Evolutionary conservation across 1,140 invertebrate species (phyloP).

Genomic region (Drosophila arawakana): DNA sequence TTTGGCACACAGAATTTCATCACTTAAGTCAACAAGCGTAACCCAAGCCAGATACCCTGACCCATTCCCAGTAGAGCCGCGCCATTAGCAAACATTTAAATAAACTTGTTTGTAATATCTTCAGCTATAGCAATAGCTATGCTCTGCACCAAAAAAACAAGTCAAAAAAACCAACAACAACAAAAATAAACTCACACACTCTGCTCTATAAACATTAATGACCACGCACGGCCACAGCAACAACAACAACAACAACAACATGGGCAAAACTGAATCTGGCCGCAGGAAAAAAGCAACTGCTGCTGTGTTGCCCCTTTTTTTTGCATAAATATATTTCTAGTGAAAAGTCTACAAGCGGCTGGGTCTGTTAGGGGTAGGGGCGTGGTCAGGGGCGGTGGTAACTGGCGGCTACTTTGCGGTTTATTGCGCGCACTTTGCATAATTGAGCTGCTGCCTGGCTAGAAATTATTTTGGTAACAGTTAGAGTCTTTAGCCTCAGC

Average conservation of each 20-base stretch:
- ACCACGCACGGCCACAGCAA: conserved; percentile 63
- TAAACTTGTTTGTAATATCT: conserved; percentile 72
- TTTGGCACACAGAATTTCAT: conserved; percentile 69
- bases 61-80: conserved; percentile 56
- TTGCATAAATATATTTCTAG: not conserved
- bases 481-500: no score
- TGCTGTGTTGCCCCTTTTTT: conserved; percentile 13
- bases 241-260: not conserved
- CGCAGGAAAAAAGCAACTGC: conserved; percentile 30
- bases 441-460: conserved; percentile 60
- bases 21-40: conserved; percentile 83
- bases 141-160: conserved; percentile 35
- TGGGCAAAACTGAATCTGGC: conserved; percentile 46
- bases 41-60: conserved; percentile 55
- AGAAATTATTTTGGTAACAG: conserved; percentile 70
- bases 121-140: conserved; percentile 42
- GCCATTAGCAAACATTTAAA: conserved; percentile 84
- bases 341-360: not conserved
- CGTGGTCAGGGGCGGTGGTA: not conserved
- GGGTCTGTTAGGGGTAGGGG: not conserved
- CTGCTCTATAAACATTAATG: conserved; percentile 75
- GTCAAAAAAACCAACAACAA: conserved; percentile 33
- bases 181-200: conserved; percentile 8
- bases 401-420: conserved; percentile 71
- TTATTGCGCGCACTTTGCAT: conserved; percentile 81